Percentiles rank a stretch among this genome's conserved stretches.
Evolutionary conservation across 1,140 invertebrate species (phyloP).

Genomic region (Neotoxoptera formosana): DNA sequence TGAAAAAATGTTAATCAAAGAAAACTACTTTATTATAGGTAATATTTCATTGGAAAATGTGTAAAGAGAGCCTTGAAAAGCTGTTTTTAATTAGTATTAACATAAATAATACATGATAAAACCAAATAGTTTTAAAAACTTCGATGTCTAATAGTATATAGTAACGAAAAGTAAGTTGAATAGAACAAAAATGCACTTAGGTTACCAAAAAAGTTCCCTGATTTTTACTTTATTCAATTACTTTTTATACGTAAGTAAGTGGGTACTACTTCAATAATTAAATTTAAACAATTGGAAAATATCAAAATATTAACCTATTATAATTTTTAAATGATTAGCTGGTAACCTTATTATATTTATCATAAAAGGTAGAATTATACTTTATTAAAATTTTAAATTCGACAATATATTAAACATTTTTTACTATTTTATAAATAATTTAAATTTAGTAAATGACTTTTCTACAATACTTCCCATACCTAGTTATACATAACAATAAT

Average conservation of each 20-base stretch:
- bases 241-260: not conserved
- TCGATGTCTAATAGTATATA: not conserved
- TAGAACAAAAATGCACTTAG: not conserved
- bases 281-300: not conserved
- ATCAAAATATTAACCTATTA: not conserved
- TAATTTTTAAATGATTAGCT: not conserved
- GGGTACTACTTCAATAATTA: not conserved
- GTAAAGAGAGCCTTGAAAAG: not conserved
- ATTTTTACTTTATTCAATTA: not conserved
- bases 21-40: constrained; percentile 12
- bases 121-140: not conserved
- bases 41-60: not conserved
- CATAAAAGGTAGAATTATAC: not conserved
- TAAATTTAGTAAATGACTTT: not conserved
- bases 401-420: not conserved
- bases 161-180: not conserved
- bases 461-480: not conserved
- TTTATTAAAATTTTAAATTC: not conserved
- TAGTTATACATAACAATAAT: too few species aligned
- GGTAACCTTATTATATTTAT: not conserved
- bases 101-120: not conserved
- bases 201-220: not conserved
- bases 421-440: not conserved
- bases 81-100: not conserved
- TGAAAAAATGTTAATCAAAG: not conserved